Evolutionary conservation across 2,113 vertebrate genomes (phyloP), one percentile per base, ranked within the genome.

Genomic region (Bos taurus): DNA sequence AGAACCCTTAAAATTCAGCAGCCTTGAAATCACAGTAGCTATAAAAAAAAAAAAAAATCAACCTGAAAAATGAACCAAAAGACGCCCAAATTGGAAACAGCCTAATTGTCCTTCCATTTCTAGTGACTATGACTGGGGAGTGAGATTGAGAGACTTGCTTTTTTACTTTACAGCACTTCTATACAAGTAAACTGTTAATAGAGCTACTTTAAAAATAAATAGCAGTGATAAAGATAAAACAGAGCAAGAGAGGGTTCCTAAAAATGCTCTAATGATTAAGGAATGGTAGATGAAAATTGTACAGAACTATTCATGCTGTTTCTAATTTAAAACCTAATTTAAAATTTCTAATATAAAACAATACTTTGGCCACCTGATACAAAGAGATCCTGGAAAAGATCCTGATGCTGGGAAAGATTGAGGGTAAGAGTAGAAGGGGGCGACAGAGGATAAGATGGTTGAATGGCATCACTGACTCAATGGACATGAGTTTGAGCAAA

Each of bases 191-290:
- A 80, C 90, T 87, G 59, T 94, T 90, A 81, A 1, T 13, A 81
- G n/a, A 80, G 25, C 88, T 95, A 94, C 33, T 64, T 97, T 80
- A 56, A 91, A 94, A 84, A 52, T 67, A 80, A 64, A 89, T 28
- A n/a, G 36, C 7, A 74, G 25, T 43, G 33, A 59, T 52, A 78
- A 86, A 92, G 81, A 54, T 57, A 86, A 90, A 94, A 67, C 43
- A 82, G 23, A 46, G 43, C 36, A 64, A 74, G 36, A 91, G n/a
- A 56, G 14, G 82, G 36, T 77, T 95, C 16, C 43, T 85, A 33
- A 91, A 91, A 89, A 85, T 88, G 13, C 23, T 85, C 21, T 90
- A 81, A 77, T 85, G 23, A 62, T 91, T 91, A 85, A 91, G 28
- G 8, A 13, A 78, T 84, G 28, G 36, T 83, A 78, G 40, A 48